phyloP scores from a whole-genome alignment of 2,888 invertebrate genomes.

The Reticulitermes lucifugus region DNA sequence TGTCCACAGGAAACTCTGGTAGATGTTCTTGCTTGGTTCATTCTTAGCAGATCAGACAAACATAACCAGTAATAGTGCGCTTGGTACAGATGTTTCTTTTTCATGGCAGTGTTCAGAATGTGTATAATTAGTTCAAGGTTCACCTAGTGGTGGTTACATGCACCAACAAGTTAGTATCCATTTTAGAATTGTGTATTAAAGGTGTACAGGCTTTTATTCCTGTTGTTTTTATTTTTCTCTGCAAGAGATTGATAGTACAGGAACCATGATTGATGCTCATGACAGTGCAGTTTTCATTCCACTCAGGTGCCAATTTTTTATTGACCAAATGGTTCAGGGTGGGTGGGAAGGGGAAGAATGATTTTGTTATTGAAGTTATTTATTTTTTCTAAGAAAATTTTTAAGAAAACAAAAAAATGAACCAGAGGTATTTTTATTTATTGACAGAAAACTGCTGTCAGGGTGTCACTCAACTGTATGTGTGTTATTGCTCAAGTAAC shows the following conservation, averaged over 20 bases:
- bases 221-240: neutral
- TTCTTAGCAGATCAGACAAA: neutral
- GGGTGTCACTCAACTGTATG: constrained; percentile 24
- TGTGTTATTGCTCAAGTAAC: neutral
- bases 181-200: neutral
- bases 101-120: neutral
- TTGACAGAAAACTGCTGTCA: constrained; percentile 48
- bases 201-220: constrained; percentile 1
- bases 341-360: neutral
- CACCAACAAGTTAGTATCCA: neutral
- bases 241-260: neutral
- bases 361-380: constrained; percentile 46
- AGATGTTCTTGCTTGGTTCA: neutral
- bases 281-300: constrained; percentile 35
- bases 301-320: constrained; percentile 49
- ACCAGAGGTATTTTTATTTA: constrained; percentile 45
- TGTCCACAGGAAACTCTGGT: neutral
- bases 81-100: neutral
- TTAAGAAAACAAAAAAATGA: constrained; percentile 41
- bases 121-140: neutral
- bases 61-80: neutral
- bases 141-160: no score
- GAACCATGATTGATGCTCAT: neutral
- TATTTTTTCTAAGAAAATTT: constrained; percentile 49
- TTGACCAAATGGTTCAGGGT: constrained; percentile 18